Evolutionary conservation across 2,888 invertebrate genomes (phyloP).

Genomic region (Melieria omissa): DNA sequence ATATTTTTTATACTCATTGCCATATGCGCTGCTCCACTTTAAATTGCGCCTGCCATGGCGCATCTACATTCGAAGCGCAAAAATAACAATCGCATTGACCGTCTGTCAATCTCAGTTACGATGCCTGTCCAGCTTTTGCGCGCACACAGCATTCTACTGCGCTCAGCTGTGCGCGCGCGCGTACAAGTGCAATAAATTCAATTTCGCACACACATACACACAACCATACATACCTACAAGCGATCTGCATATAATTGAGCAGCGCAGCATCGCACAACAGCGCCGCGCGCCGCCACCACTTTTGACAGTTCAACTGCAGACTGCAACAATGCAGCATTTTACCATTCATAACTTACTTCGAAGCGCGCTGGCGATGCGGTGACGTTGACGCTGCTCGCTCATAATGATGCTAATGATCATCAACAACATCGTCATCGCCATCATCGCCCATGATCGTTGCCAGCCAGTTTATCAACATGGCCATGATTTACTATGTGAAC

Average conservation of each 20-base stretch:
- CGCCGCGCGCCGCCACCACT: background rate
- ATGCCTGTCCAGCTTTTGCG: background rate
- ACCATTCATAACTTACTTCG: conserved; percentile 38
- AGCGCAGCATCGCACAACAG: background rate
- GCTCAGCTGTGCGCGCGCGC: conserved; percentile 21
- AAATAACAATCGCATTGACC: conserved; percentile 1
- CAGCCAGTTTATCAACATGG: no score
- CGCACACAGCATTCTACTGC: conserved; percentile 9
- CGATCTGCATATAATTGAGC: conserved; percentile 38
- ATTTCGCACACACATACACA: background rate
- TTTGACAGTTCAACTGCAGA: background rate
- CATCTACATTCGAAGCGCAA: background rate
- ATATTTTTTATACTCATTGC: no score
- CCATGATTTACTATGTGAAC: conserved; percentile 62
- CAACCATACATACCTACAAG: conserved; percentile 7
- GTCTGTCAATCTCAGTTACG: conserved; percentile 19
- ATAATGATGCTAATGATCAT: background rate
- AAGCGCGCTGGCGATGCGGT: background rate
- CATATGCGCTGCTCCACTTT: conserved; percentile 15
- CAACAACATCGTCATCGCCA: background rate
- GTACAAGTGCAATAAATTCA: conserved; percentile 22
- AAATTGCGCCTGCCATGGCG: background rate
- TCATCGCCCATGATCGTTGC: background rate
- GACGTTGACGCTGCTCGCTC: background rate
- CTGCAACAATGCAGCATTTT: conserved; percentile 12